Evolutionary conservation across 2,888 invertebrate species (phyloP), one percentile per base, ranked within the genome.

Genomic region (Cephonodes hylas): DNA sequence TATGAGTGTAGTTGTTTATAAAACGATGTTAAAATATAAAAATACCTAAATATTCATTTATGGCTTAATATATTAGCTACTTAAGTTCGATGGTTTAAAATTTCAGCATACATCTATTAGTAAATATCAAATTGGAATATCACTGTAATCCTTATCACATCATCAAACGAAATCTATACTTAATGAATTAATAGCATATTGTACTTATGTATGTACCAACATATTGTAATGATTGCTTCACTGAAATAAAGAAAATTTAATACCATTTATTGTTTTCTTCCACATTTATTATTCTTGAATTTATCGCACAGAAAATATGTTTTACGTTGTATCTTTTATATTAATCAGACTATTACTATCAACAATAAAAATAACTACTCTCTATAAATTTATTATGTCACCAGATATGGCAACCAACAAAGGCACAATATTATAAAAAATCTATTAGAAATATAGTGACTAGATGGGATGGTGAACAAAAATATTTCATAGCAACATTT

Each of bases 211-310:
- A 81, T 80, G 77, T 74, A 79, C 68, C 70, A 69, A 76, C 69
- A 70, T 82, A 74, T 66, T 70, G 81, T 85, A 85, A 85, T 82
- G 80, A 86, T 79, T 83, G 87, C 87, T 88, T 88, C 82, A 82
- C 77, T 81, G 79, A 83, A 85, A 82, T 84, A 86, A 86, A 84
- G 84, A 83, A 83, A 86, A 67, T 80, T 84, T 83, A 83, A 79
- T 80, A 77, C 79, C 77, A 60, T 42, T 56, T 34, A 59, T 61
- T 38, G 22, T 60, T 62, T 63, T 20, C 63, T 66, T 64, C 53
- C 42, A 46, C 42, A 23, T 38, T 13, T 34, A 10, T 0, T 38
- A n/a, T n/a, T n/a, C n/a, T n/a, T n/a, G n/a, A n/a, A n/a, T n/a
- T n/a, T n/a, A n/a, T n/a, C n/a, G n/a, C n/a, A n/a, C n/a, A n/a